Evolutionary conservation across 1,140 invertebrate genomes (phyloP), one percentile per base, ranked within the genome.

Genomic region (Pseudobourletiella spinata): DNA sequence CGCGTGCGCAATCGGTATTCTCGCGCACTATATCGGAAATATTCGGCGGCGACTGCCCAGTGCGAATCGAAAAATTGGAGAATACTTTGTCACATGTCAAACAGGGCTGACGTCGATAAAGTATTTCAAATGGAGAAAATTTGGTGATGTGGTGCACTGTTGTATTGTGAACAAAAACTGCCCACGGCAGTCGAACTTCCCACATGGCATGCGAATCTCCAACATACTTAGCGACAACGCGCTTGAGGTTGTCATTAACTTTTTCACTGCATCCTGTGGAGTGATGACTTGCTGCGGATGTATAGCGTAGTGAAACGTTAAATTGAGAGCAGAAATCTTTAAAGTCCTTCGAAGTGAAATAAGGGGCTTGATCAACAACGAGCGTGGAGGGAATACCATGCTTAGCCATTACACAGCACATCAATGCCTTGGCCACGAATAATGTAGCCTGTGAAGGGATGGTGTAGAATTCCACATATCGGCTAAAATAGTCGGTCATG

Each of bases 131-230:
- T 3, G 76, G 74, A 14, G 72, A 63, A 64, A 72, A 75, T 18
- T 71, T 66, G 1, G 74, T 78, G 0, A 73, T 69, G 46, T 63
- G 64, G 51, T 80, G 78, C 1, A 71, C 35, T n/a, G 74, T 70
- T 1, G 74, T 75, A 29, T 79, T 79, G 57, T 78, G 76, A 14
- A 72, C 72, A 62, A 76, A 78, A 22, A 74, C 74, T 1, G 76
- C 76, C 22, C 73, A 73, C 1, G 68, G 71, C 6, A 78, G 60
- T 4, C 71, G 75, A 48, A 72, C 54, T 52, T 79, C 77, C 78
- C 78, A 80, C 58, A 78, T 70, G 15, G 44, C 65, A 14, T 70
- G 71, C 30, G 70, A 59, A 11, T 66, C n/a, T 22, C 64, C 71
- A 4, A 74, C 61, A 63, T 75, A 78, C 61, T 74, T 61, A 29